Evolutionary conservation across 1,140 invertebrate species (phyloP), one percentile per base, ranked within the genome.

Genomic region (Leguminivora glycinivorella): DNA sequence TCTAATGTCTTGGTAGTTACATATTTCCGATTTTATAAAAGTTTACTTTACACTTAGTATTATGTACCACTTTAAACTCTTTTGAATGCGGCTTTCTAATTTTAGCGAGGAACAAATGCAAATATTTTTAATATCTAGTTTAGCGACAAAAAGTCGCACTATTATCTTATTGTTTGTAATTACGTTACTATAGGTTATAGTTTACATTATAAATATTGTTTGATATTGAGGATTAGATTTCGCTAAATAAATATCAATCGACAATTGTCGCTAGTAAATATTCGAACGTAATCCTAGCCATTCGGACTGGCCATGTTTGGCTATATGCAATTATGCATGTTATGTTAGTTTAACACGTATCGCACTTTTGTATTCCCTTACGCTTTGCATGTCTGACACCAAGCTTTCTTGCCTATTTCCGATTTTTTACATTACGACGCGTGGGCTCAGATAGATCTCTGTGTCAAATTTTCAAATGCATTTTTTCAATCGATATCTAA

Each of bases 321-420:
- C 47, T 22, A 22, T 22, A 43, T 2, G 7, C 7, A 22, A 2
- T 0, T 7, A 0, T 52, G 47, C 47, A 52, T 52, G 47, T 52
- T 52, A 22, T 52, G 47, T 52, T 52, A 22, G 47, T 9, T 52
- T 22, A 52, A 52, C 2, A 52, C 5, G 5, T 52, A 52, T 52
- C 7, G 47, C 47, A 52, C 47, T 52, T 52, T 52, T 22, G 47
- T 52, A 52, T 52, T 17, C 47, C 5, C 2, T n/a, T 10, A 43
- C 40, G 40, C 40, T 52, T 52, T 22, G 47, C 47, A 52, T 52
- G 47, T 52, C 4, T 52, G 47, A 52, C n/a, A 52, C 17, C 43
- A 47, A 17, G 43, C 0, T 52, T 22, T 19, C 17, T 52, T n/a
- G 47, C n/a, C 40, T 43, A 0, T 17, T 43, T 4, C 5, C 4